Evolutionary conservation across 2,113 vertebrate species (phyloP).

Genomic region (Lepus americanus): DNA sequence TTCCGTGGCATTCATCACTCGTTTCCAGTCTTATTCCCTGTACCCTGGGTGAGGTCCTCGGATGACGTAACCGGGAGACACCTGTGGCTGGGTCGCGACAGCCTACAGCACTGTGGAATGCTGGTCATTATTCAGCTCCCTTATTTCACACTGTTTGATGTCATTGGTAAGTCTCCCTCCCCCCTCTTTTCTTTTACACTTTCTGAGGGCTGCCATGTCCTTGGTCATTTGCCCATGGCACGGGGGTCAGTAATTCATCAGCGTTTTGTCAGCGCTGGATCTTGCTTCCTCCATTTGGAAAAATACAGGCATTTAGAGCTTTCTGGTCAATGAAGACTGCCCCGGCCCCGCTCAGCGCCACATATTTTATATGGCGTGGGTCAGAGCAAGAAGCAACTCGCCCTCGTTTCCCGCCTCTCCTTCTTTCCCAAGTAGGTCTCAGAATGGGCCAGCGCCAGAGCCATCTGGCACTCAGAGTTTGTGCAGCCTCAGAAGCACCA

Average conservation of each 20-base stretch:
- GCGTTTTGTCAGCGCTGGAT: not conserved
- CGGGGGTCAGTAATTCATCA: not conserved
- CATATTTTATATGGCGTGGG: not conserved
- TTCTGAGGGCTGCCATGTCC: not conserved
- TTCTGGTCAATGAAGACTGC: not conserved
- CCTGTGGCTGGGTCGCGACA: not conserved
- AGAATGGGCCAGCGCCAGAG: not conserved
- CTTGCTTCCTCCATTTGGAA: not conserved
- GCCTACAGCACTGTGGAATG: not conserved
- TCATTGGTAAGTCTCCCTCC: not conserved
- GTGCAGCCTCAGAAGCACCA: not conserved
- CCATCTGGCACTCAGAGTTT: not conserved
- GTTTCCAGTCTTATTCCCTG: not conserved
- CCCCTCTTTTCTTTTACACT: not conserved
- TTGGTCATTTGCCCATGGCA: not conserved
- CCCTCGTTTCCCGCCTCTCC: not conserved
- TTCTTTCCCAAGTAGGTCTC: not conserved
- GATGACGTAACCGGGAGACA: accelerated
- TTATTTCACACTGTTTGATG: not conserved
- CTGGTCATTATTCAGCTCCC: not conserved
- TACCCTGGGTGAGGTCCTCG: not conserved
- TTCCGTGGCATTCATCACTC: accelerated
- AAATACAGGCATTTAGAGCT: constrained; percentile 34
- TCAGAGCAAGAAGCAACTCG: not conserved
- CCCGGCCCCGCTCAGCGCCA: not conserved